Evolutionary conservation across 1,140 invertebrate genomes (phyloP).

Genomic region (Branchinecta lindahli): DNA sequence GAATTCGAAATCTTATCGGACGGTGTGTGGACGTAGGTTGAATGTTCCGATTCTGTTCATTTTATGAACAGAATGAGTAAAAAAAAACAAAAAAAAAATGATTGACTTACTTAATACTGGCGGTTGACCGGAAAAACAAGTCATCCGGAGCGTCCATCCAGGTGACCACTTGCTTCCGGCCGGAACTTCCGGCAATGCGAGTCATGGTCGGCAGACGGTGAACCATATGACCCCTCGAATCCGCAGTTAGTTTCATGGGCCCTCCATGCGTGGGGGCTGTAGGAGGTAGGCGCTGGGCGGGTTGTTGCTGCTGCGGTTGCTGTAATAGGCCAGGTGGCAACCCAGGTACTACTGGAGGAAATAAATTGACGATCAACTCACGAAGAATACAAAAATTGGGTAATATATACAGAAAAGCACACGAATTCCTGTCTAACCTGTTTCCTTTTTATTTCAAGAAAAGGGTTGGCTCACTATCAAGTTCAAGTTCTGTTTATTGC

Average conservation of each 20-base stretch:
- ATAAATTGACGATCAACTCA: background rate
- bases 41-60: no score
- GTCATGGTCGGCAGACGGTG: conserved; percentile 2
- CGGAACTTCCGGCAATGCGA: conserved; percentile 6
- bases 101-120: conserved; percentile 61
- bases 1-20: no score
- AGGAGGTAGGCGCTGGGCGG: background rate
- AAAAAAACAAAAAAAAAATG: no score
- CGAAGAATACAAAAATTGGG: no score
- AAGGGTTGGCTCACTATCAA: no score
- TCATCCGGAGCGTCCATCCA: conserved; percentile 97
- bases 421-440: no score
- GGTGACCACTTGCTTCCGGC: conserved; percentile 69
- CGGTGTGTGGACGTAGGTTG: no score
- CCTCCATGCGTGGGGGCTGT: background rate
- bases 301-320: background rate
- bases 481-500: no score
- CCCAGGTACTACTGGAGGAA: background rate
- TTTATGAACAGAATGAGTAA: no score
- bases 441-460: no score
- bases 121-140: conserved; percentile 82
- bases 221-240: background rate
- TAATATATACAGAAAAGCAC: no score
- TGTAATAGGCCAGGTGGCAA: background rate
- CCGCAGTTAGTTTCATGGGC: background rate